Base-by-base conservation (phyloP, 1,140 invertebrate species). In the Pristionchus pacificus region DNA sequence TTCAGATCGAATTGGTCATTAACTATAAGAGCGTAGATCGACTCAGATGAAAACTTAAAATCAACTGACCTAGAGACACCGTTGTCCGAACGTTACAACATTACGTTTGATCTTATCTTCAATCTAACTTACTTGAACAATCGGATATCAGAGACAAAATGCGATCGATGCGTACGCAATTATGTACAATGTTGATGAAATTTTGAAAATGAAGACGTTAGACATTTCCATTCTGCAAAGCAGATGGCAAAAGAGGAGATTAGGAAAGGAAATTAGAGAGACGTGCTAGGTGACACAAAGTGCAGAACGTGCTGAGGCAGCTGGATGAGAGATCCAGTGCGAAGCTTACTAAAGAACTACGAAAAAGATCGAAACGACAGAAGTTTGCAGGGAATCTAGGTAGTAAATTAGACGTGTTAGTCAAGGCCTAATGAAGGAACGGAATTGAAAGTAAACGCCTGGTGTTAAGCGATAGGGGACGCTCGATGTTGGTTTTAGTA, bases 141-240 rank as follows among this genome's bases (percentile, higher is more conserved):
- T 49, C 38, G 19, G 19, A 49, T 19, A 49, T 49, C 38, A 19
- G 38, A 19, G n/a, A n/a, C n/a, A n/a, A 49, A 49, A 49, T 49
- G 38, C 19, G 6, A 19, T 49, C 38, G 38, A 49, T 49, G 6
- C 29, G 24, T 25, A 66, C 28, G 65, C 32, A 49, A 57, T 57
- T 57, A 66, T 66, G 65, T 66, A 66, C 65, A 66, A 2, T 38
- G 30, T 6, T 19, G 31, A 31, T 14, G 2, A 25, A 30, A 29
- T 64, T 24, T 49, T 49, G 38, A n/a, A n/a, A n/a, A n/a, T n/a
- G n/a, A n/a, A n/a, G 38, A 49, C 19, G 38, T 49, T 49, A 49
- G 38, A 19, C 38, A 49, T 10, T 19, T 19, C 38, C 19, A 49
- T 49, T 10, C 38, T 49, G 38, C 38, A 49, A 10, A 49, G 38